Base-by-base conservation (phyloP, 2,113 vertebrate genomes). In the Alethe diademata region DNA sequence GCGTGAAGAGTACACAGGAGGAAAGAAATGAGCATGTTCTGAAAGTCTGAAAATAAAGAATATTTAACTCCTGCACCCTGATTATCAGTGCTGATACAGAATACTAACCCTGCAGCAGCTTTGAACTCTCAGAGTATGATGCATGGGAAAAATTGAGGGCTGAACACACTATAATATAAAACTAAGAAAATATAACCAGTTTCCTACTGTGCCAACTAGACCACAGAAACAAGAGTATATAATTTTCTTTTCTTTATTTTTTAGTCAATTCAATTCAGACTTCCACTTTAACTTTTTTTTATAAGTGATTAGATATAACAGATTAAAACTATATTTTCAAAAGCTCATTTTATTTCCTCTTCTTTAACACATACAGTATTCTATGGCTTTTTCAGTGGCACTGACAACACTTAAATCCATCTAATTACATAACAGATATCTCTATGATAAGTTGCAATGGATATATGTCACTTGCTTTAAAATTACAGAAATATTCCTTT, bases 261-360 rank as follows among this genome's bases (percentile, higher is more conserved):
- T 24, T 9, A 2, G 36, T 33, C 5, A 48, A 35, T 69, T 72
- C 23, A 51, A 50, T 25, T 51, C 14, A 64, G 14, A 5, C 17
- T 72, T 67, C 7, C 4, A 36, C 2, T 4, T 33, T 28, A 60
- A 9, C 35, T 38, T 1, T 13, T 48, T 45, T 45, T 5, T 36
- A 61, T 51, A 29, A 2, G 1, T 2, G 0, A 5, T 9, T 70
- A 70, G 11, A 24, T 62, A 50, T 3, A 45, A 51, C 25, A 62
- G 4, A 56, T 6, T 35, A 7, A 36, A 4, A 60, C 2, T 7
- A 84, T 71, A 13, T 24, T 69, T 38, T 26, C 73, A 33, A 76
- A 53, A 51, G 4, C 2, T 94, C n/a, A 28, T 65, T 85, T 87
- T 38, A n/a, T 57, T 86, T 57, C 18, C 3, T 70, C 6, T 50